These are phyloP conservation scores for Gallinago paraguaiae DNA, from an alignment of 2,113 vertebrate genomes.

Conservation along the genomic window DNA sequence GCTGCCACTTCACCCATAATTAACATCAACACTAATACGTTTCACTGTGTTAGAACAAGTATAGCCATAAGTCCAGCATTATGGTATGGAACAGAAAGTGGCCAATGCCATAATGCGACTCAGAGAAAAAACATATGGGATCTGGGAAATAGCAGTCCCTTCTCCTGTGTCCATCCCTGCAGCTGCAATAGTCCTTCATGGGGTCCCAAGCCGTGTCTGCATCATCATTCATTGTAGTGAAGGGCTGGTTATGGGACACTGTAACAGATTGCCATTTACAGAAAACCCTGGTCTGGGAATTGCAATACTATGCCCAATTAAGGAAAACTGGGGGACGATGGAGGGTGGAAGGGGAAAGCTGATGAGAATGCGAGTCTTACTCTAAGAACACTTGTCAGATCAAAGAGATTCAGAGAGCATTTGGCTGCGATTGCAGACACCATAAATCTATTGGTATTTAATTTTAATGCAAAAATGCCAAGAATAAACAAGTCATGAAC, in stretches of 20 bases:
- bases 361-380: not conserved
- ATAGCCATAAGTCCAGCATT: not conserved
- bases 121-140: not conserved
- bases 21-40: not conserved
- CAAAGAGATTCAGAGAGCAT: conserved; percentile 26
- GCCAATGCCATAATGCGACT: not conserved
- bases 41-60: not conserved
- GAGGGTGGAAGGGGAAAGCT: not conserved
- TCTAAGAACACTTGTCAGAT: conserved; percentile 18
- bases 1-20: not conserved
- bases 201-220: not conserved
- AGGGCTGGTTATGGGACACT: not conserved
- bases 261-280: not conserved
- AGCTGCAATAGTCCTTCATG: not conserved
- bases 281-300: not conserved
- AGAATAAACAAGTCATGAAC: conserved; percentile 35
- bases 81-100: not conserved
- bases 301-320: conserved; percentile 25
- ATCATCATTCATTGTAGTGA: not conserved
- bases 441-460: conserved; percentile 28
- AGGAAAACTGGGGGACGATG: not conserved
- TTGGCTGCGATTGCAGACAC: not conserved
- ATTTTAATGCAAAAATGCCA: conserved; percentile 33
- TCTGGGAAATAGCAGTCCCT: not conserved
- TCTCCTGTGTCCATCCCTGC: not conserved